Evolutionary conservation across 2,113 vertebrate genomes (phyloP).

Genomic region (Protomyctophum bolini): DNA sequence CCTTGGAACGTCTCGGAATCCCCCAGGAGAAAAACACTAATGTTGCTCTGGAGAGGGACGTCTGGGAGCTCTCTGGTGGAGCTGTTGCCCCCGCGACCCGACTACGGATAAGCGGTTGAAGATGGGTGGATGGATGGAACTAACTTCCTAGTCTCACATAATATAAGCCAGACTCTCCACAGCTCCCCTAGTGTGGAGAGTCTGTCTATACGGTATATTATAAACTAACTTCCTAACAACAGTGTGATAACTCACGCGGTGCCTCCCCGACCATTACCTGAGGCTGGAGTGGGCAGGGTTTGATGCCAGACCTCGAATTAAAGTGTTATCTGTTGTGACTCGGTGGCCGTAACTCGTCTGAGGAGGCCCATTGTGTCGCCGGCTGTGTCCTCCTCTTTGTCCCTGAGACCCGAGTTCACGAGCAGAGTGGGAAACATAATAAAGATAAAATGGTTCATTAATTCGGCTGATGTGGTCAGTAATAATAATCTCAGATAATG

Average conservation of each 20-base stretch:
- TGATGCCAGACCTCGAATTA: background rate
- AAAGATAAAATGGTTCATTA: background rate
- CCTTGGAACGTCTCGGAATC: too few species aligned
- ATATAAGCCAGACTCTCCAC: too few species aligned
- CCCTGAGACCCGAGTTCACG: background rate
- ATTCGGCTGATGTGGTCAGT: background rate
- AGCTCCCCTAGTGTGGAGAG: too few species aligned
- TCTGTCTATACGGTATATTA: too few species aligned
- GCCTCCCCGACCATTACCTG: background rate
- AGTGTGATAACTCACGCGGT: constrained; percentile 3
- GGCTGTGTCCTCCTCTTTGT: background rate
- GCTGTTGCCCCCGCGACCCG: too few species aligned
- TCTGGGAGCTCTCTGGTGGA: too few species aligned
- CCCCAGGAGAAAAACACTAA: too few species aligned
- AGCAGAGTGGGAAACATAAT: background rate
- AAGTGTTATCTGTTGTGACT: background rate
- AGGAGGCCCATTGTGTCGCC: too few species aligned
- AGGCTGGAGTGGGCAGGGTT: background rate
- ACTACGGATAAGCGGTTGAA: too few species aligned
- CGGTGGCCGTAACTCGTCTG: background rate
- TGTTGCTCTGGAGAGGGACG: too few species aligned
- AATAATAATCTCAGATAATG: background rate
- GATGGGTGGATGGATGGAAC: too few species aligned
- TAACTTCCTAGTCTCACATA: too few species aligned
- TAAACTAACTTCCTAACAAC: background rate